Base-by-base conservation (phyloP, 1,140 invertebrate species). In the Mactra quadrangularis region DNA sequence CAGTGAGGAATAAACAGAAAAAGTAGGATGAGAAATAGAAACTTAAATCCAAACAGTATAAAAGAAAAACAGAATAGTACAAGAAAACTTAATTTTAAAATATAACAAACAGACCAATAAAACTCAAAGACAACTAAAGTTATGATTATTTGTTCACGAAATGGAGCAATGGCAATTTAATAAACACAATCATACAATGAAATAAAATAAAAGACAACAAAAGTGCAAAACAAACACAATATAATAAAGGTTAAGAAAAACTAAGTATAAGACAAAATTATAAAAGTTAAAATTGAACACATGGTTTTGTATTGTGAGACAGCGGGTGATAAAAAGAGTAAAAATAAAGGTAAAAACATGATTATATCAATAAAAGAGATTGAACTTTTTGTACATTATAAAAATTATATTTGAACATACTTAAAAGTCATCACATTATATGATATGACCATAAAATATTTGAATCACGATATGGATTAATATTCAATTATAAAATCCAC, bases 91-190 rank as follows among this genome's bases (percentile, higher is more conserved):
- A 50, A 75, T 31, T 57, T 33, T 31, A 78, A n/a, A 29, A 29
- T 75, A 27, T 31, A 52, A 64, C 11, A 60, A n/a, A 33, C 41
- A 52, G 19, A 45, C 41, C 0, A n/a, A 15, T 11, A 33, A 81
- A 81, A n/a, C n/a, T 47, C 68, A 22, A 70, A 71, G 66, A 81
- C 77, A 81, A 81, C 77, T 22, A 81, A 81, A 81, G 62, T 81
- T 81, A 81, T 71, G 77, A 81, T 81, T 55, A 57, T 50, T 68
- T 68, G 41, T 25, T 50, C 22, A 68, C 22, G 13, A 27, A 11
- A 1, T 52, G 25, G 17, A 38, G 9, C 1, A 33, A 60, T 17
- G 33, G 0, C 3, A 72, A 9, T 33, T 7, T 0, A n/a, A n/a
- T n/a, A n/a, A n/a, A 55, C 59, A 59, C 38, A 41, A 41, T 41